Evolutionary conservation across 2,797 vertebrate species (phyloP), one percentile per base, ranked within the genome.

Genomic region (Nannoperca obscura): DNA sequence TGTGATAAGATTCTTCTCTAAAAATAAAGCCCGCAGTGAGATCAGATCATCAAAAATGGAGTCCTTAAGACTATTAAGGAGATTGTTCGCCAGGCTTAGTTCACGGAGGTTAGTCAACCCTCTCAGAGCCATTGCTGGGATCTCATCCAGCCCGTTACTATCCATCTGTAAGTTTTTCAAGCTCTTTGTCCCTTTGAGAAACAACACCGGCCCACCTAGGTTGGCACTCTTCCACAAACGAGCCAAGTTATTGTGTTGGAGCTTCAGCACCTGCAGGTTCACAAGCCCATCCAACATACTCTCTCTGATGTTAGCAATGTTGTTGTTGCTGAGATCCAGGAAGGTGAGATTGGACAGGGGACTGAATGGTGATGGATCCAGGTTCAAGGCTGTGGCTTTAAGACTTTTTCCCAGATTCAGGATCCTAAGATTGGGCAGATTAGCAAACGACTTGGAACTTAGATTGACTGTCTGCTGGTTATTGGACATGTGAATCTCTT

Each of bases 221-320:
- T 97, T 98, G 55, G 92, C 95, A 0, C 75, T 93, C 83, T 99
- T 99, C 98, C 98, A 99, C 80, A 98, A 81, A 5, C 97, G 92
- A 6, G 96, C 98, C 74, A 99, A 93, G 86, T 99, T 99, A 84
- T 99, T 99, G 90, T 99, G 98, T 80, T 98, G 96, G 74, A 99
- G 84, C 87, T 96, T 95, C 65, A 99, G 91, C 60, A 97, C 94
- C 81, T 92, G 91, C 36, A 99, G 95, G 66, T 94, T 92, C 46
- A 84, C 76, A 15, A 99, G 95, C 44, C 95, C 96, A 34, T 94
- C 88, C 24, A 99, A 88, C 50, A 96, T 30, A 27, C 88, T 94
- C 1, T 86, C 92, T 3, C 90, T 93, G 73, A 99, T 78, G 78
- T 97, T 98, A 47, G 97, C 98, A 19, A 99, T 95, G 77, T 99